Evolutionary conservation across 2,797 vertebrate species (phyloP).

Genomic region (Forpus xanthops): DNA sequence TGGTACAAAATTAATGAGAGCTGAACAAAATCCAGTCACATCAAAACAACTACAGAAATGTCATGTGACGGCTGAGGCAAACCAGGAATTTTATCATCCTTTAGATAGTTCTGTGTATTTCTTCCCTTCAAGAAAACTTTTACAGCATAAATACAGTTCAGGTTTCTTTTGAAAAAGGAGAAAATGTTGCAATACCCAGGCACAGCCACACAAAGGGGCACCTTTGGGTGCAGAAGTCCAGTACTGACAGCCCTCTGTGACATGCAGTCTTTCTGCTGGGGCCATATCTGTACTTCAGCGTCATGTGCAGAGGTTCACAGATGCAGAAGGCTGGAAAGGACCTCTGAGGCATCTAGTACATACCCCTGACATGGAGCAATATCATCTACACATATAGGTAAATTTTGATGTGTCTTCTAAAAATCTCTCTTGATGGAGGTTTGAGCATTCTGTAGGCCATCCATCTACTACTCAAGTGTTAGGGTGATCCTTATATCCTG

Average conservation of each 20-base stretch:
- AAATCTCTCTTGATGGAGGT: neutral
- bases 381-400: neutral
- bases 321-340: neutral
- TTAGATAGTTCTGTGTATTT: neutral
- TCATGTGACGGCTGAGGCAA: neutral
- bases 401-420: neutral
- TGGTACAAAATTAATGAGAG: neutral
- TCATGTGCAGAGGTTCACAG: accelerated
- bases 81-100: neutral
- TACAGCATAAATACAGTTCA: neutral
- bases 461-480: neutral
- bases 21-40: neutral
- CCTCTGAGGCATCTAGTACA: neutral
- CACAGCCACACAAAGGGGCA: neutral
- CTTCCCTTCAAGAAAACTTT: neutral
- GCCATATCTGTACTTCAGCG: neutral
- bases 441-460: neutral
- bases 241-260: neutral
- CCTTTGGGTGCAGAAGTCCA: neutral
- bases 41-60: neutral
- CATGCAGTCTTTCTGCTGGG: neutral
- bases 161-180: neutral
- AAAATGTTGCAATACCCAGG: neutral
- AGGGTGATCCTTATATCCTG: neutral
- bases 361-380: neutral